Conservation (phyloP, 35 echinoderm and acorn worm species). For the Lytechinus variegatus region DNA sequence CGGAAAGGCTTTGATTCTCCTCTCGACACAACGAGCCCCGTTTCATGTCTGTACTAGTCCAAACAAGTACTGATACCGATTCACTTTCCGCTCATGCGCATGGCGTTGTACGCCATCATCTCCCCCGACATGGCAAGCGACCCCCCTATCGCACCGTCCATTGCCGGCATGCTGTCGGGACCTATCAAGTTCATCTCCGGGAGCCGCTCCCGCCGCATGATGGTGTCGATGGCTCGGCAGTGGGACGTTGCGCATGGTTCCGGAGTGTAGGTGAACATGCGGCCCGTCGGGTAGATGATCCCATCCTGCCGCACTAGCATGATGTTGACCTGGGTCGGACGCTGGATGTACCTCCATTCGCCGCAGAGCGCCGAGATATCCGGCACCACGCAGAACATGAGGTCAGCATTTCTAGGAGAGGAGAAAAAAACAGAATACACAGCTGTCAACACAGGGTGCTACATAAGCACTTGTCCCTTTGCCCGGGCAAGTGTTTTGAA, state of each 20-base stretch:
- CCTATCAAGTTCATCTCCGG: not conserved
- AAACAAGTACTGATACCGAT: not conserved
- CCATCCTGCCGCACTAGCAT: constrained; percentile 89
- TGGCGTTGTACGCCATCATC: constrained; percentile 24
- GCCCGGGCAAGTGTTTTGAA: no score
- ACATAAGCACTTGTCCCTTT: no score
- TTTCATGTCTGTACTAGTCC: not conserved
- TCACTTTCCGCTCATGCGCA: not conserved
- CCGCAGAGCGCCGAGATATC: constrained; percentile 95
- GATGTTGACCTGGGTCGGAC: constrained; percentile 93
- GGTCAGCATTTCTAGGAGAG: constrained; percentile 30
- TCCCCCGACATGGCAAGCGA: not conserved
- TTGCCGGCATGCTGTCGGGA: not conserved
- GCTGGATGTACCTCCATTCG: constrained; percentile 78
- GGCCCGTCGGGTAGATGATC: constrained; percentile 96
- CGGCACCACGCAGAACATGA: constrained; percentile 95
- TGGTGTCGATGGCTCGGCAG: constrained; percentile 41
- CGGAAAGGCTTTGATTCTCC: not conserved
- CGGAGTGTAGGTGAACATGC: constrained; percentile 95
- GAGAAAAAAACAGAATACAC: constrained; percentile 47
- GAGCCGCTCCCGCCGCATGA: constrained; percentile 34
- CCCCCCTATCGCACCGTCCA: constrained; percentile 28
- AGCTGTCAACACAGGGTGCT: no score
- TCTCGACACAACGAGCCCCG: not conserved
- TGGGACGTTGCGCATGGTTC: constrained; percentile 76